Evolutionary conservation across 2,113 vertebrate species (phyloP).

Genomic region (Varanus komodoensis): DNA sequence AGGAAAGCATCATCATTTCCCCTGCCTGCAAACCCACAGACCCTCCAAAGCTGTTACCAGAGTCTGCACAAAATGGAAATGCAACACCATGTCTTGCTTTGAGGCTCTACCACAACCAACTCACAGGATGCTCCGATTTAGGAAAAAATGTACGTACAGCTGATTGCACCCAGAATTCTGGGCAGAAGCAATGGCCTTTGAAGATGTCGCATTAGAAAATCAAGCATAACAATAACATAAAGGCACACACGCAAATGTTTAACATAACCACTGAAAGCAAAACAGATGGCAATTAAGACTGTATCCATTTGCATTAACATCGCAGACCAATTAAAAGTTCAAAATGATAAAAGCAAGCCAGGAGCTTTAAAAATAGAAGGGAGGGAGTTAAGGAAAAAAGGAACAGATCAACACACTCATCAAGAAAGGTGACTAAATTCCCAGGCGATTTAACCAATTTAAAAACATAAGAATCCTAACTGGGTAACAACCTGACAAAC

Average conservation of each 20-base stretch:
- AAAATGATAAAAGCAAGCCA: conserved; percentile 6
- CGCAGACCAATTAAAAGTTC: conserved; percentile 14
- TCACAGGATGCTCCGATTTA: neutral
- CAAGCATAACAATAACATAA: neutral
- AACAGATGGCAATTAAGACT: conserved; percentile 10
- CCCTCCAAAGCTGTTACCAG: neutral
- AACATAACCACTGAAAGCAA: conserved; percentile 1
- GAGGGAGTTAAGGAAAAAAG: too few relatives aligned
- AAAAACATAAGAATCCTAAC: neutral
- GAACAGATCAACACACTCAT: neutral
- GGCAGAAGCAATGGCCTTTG: neutral
- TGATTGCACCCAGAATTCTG: neutral
- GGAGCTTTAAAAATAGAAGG: neutral
- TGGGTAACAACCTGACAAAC: neutral
- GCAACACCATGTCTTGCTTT: neutral
- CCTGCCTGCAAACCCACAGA: neutral
- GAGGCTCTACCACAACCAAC: neutral
- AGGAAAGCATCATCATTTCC: neutral
- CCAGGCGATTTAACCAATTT: neutral
- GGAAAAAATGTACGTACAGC: neutral
- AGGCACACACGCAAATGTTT: neutral
- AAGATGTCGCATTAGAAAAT: neutral
- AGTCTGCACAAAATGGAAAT: neutral
- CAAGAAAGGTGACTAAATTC: neutral
- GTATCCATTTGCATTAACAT: neutral